phyloP scores from a whole-genome alignment of 2,113 vertebrate species.

The Astur gentilis region DNA sequence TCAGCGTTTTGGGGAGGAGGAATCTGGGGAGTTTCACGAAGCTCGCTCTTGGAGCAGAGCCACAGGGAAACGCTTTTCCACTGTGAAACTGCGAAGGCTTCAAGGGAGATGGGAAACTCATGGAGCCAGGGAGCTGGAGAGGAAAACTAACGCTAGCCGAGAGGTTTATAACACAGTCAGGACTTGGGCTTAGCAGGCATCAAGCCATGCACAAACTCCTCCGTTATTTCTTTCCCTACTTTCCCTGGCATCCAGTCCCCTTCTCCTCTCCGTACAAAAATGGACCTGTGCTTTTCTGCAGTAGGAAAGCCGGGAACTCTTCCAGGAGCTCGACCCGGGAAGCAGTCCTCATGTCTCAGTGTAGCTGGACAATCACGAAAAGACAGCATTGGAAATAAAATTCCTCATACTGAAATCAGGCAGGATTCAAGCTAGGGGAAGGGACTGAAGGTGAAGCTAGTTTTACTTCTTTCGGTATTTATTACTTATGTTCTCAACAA shows the following conservation, averaged over 20 bases:
- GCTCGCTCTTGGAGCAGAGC: not conserved
- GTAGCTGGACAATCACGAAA: not conserved
- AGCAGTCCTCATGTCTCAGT: not conserved
- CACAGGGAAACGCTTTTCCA: not conserved
- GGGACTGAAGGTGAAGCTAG: not conserved
- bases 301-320: accelerated
- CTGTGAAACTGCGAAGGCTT: not conserved
- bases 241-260: not conserved
- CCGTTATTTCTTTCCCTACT: not conserved
- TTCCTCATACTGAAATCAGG: not conserved
- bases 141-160: not conserved
- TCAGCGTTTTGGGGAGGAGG: not conserved
- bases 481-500: not conserved
- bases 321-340: not conserved
- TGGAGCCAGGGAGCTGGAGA: not conserved
- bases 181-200: not conserved
- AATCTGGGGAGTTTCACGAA: not conserved
- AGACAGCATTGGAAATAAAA: not conserved
- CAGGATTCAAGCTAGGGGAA: not conserved
- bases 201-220: not conserved
- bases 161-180: accelerated
- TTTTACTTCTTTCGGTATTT: not conserved
- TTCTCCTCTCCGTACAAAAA: not conserved
- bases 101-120: not conserved
- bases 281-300: not conserved